Conservation (phyloP, 1,140 invertebrate genomes). For the Hesperophylax magnus region DNA sequence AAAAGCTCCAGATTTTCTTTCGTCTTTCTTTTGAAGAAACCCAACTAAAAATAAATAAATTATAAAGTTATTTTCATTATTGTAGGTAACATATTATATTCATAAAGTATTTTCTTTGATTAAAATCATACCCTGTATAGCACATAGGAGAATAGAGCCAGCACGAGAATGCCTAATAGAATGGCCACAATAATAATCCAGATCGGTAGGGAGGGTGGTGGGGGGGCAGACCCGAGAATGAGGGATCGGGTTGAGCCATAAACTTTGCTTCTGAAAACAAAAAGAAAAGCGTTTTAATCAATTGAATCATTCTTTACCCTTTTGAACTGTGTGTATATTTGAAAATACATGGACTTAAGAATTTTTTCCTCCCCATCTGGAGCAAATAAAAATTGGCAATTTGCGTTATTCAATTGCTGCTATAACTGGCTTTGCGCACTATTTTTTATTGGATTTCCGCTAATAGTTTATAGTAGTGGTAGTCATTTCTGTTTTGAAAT, state of each 20-base stretch:
- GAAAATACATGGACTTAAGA: too few relatives aligned
- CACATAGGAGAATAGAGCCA: conserved; percentile 14
- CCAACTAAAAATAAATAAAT: conserved; percentile 27
- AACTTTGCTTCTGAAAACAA: conserved; percentile 17
- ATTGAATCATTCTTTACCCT: too few relatives aligned
- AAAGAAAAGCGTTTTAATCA: not conserved
- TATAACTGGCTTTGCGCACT: too few relatives aligned
- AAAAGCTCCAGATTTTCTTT: conserved; percentile 43
- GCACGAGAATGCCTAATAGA: conserved; percentile 18
- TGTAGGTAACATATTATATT: not conserved
- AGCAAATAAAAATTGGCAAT: too few relatives aligned
- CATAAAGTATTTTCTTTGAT: not conserved
- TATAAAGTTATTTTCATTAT: not conserved
- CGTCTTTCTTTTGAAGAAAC: conserved; percentile 43
- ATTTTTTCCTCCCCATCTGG: too few relatives aligned
- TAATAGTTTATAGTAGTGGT: too few relatives aligned
- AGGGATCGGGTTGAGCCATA: conserved; percentile 17
- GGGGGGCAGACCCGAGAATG: conserved; percentile 21
- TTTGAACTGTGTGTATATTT: too few relatives aligned
- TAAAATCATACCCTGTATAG: conserved; percentile 41
- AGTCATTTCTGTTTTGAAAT: too few relatives aligned
- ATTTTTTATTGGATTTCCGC: too few relatives aligned
- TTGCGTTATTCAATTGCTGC: too few relatives aligned
- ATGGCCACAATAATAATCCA: conserved; percentile 33
- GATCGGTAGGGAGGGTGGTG: not conserved